Percentiles rank a stretch among this genome's conserved stretches.
These are phyloP conservation scores for Vidua chalybeata DNA, from an alignment of 2,113 vertebrate species.

Conservation along the genomic window DNA sequence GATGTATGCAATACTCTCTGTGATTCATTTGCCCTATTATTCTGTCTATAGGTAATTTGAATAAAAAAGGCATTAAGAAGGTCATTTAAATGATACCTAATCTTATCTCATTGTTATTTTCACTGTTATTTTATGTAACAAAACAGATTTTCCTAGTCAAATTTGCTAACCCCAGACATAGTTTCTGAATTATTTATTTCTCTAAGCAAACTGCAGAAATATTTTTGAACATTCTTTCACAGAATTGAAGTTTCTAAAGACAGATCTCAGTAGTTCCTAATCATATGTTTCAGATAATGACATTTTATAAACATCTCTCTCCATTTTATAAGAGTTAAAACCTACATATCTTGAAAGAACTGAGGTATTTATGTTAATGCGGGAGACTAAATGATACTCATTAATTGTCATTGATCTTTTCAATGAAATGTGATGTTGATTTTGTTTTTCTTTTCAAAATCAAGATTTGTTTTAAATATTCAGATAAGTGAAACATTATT, in stretches of 20 bases:
- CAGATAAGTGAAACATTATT: neutral
- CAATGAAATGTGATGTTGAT: neutral
- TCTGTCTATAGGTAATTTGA: neutral
- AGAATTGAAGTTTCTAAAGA: neutral
- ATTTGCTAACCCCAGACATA: neutral
- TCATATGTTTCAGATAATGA: neutral
- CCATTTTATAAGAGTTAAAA: neutral
- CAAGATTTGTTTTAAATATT: neutral
- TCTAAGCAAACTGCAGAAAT: neutral
- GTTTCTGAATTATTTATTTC: neutral
- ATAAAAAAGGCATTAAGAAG: neutral
- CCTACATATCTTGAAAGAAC: neutral
- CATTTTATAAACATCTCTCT: neutral
- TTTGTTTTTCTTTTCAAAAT: neutral
- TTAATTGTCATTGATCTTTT: neutral
- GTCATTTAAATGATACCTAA: neutral
- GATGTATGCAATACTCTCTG: neutral
- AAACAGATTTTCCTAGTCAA: neutral
- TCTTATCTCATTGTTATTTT: neutral
- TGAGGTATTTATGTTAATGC: neutral
- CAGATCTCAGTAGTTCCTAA: neutral
- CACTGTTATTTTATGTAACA: neutral
- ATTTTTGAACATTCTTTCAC: neutral
- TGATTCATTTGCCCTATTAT: neutral
- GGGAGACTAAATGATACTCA: neutral